Evolutionary conservation across 1,140 invertebrate species (phyloP).

Genomic region (Anadara kagoshimensis): DNA sequence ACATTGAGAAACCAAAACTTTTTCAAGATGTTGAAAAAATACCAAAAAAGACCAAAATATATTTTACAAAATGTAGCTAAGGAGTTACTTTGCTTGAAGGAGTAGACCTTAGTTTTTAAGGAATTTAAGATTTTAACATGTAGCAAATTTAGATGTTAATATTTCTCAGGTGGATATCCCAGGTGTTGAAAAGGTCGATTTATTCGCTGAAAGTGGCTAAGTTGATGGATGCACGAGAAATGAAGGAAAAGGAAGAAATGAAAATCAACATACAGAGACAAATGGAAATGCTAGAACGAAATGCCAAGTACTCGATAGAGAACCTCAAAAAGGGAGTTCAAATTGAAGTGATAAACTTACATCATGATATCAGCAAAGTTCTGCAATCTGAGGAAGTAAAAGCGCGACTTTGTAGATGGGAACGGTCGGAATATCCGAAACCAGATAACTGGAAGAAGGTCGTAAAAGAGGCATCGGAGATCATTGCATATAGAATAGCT

Average conservation of each 20-base stretch:
- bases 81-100: no score
- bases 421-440: conserved; percentile 2
- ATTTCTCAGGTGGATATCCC: no score
- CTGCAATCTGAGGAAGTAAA: not conserved
- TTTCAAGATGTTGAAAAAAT: no score
- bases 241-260: conserved; percentile 9
- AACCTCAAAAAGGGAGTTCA: conserved; percentile 5
- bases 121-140: no score
- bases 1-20: no score
- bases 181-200: no score
- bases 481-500: not conserved
- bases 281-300: conserved; percentile 13
- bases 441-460: conserved; percentile 4
- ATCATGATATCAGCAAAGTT: not conserved
- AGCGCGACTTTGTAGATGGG: not conserved
- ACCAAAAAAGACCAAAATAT: no score
- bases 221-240: not conserved
- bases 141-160: no score
- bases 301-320: not conserved
- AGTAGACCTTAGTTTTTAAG: no score
- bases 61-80: no score
- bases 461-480: conserved; percentile 5
- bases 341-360: not conserved
- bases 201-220: conserved; percentile 19
- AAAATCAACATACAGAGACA: not conserved